Percentiles rank a stretch among this genome's conserved stretches.
These are phyloP conservation scores for Andrena bicolor DNA, from an alignment of 2,888 invertebrate species.

Conservation along the genomic window DNA sequence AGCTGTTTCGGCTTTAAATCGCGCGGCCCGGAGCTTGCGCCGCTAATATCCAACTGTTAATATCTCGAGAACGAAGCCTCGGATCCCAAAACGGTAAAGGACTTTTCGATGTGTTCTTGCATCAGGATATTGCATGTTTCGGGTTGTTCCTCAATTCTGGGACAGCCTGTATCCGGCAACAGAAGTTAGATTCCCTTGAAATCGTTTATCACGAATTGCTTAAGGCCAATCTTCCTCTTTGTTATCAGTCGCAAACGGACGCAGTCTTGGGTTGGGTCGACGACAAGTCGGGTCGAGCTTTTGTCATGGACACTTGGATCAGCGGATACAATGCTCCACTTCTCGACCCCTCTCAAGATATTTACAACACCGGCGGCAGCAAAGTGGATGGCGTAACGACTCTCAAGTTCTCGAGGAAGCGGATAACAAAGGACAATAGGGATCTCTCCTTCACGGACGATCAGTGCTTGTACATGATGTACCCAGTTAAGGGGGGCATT, in stretches of 20 bases:
- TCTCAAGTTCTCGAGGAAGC: slow-evolving; percentile 92
- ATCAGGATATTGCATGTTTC: too few species aligned
- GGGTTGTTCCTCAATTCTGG: too few species aligned
- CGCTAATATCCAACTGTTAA: too few species aligned
- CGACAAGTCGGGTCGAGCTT: slow-evolving; percentile 90
- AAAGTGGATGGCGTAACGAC: slow-evolving; percentile 92
- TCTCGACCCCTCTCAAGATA: slow-evolving; percentile 91
- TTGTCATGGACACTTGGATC: slow-evolving; percentile 96
- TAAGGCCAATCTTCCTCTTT: neutral
- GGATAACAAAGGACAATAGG: slow-evolving; percentile 90
- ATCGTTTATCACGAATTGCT: neutral
- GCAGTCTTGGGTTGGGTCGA: slow-evolving; percentile 96
- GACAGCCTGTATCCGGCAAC: too few species aligned
- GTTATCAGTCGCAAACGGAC: slow-evolving; percentile 92
- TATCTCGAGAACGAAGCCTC: too few species aligned
- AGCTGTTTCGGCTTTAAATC: too few species aligned
- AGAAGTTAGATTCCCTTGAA: too few species aligned
- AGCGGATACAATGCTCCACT: slow-evolving; percentile 91
- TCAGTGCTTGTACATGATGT: slow-evolving; percentile 94
- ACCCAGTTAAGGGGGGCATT: slow-evolving; percentile 93
- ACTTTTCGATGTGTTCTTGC: too few species aligned
- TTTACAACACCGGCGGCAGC: slow-evolving; percentile 89
- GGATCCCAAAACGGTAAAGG: too few species aligned
- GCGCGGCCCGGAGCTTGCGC: too few species aligned
- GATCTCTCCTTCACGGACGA: slow-evolving; percentile 94